These are phyloP conservation scores for Lates japonicus DNA, from an alignment of 2,797 vertebrate genomes.

Conservation along the genomic window DNA sequence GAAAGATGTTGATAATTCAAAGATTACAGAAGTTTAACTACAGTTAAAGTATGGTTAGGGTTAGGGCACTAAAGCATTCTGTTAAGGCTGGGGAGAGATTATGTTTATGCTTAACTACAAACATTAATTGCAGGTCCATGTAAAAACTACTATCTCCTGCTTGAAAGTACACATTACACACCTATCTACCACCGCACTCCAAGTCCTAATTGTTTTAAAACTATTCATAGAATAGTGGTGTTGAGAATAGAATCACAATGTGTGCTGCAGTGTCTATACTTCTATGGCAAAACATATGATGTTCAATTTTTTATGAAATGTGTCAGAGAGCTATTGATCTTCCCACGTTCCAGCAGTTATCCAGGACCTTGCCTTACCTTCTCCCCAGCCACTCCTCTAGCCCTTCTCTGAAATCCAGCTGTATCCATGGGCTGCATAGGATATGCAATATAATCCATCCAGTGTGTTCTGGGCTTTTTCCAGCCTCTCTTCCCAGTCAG, in stretches of 20 bases:
- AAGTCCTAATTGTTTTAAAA: neutral
- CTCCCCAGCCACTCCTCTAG: constrained; percentile 24
- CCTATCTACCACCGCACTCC: too few species aligned
- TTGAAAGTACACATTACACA: too few species aligned
- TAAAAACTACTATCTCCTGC: too few species aligned
- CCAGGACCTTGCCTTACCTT: constrained; percentile 9
- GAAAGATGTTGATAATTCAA: too few species aligned
- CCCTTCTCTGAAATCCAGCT: constrained; percentile 29
- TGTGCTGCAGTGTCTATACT: neutral
- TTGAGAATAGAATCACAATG: neutral
- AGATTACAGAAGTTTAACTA: neutral
- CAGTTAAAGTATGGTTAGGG: neutral
- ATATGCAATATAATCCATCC: constrained; percentile 38
- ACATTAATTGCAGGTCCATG: neutral
- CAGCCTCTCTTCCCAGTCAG: constrained; percentile 30
- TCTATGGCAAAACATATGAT: neutral
- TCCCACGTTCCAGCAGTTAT: constrained; percentile 33
- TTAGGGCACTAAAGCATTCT: neutral
- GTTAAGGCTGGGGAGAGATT: too few species aligned
- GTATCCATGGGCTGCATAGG: constrained; percentile 9
- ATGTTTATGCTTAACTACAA: neutral
- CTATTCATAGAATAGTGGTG: neutral
- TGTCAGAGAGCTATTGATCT: constrained; percentile 40
- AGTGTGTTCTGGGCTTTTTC: constrained; percentile 25
- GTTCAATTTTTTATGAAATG: constrained; percentile 9